Evolutionary conservation across 1,140 invertebrate species (phyloP), one percentile per base, ranked within the genome.

Genomic region (Drosophila truncata): DNA sequence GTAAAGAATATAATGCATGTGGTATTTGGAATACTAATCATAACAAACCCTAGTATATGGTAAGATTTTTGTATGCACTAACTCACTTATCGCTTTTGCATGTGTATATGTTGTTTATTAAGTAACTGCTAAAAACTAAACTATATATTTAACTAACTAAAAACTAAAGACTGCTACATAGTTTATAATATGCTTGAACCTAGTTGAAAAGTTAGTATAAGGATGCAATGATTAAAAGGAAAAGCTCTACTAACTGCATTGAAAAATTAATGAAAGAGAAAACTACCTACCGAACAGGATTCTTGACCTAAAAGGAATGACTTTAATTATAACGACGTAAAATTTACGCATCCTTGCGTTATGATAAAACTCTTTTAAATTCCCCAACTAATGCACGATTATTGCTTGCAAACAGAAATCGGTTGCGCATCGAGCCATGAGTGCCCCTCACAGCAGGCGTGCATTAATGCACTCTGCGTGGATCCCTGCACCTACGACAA

Each of bases 371-470:
- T 72, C 2, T 29, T 7, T 37, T 1, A 14, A 47, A 37, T 25
- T 27, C 54, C 61, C 75, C 46, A 58, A 79, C 70, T 85, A 93
- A 85, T 93, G 82, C 58, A 60, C 81, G 27, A 77, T 82, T 93
- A 71, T 41, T 18, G 37, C 35, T 20, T 18, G 59, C 46, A 23
- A 73, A 84, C 79, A 93, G 96, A 96, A 93, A 94, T 96, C 75
- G 96, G 95, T 91, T 97, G 97, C 88, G 88, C 94, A 54, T 94
- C 94, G 23, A 94, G 96, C 91, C 93, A 94, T 57, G 95, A 96
- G 64, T 98, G 97, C 92, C 94, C 96, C 10, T 91, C 93, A 11
- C 95, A 96, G 78, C 94, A 96, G 93, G 95, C 96, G 42, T 98
- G 97, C 90, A 94, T 97, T 67, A 95, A 96, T 86, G 94, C 95